Base-by-base conservation (phyloP, 2,113 vertebrate genomes). In the Triplophysa rosa region DNA sequence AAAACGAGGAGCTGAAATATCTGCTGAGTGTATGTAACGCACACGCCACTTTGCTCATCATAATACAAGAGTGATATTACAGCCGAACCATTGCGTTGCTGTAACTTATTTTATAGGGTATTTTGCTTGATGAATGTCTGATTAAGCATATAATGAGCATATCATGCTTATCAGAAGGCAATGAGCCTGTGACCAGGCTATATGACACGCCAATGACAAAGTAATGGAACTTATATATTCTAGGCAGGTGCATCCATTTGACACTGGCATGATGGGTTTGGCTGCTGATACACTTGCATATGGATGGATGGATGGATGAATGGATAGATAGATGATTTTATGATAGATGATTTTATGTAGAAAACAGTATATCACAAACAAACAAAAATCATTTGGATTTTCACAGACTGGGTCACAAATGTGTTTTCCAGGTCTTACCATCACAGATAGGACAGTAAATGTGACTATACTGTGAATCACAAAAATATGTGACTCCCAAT, bases 1-100 rank as follows among this genome's bases (percentile, higher is more conserved):
- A 49, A 80, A 78, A 61, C 8, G 16, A 67, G 64, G 47, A 78
- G 62, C 6, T 66, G 29, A 52, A 65, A 69, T 78, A 73, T 73
- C 68, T 79, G 54, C 69, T 79, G 69, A 79, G 81, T 66, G 45
- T 52, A 42, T 54, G 37, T 68, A 69, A 61, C 11, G 8, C 16
- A 56, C 42, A 56, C 3, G 8, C 17, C 12, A 23, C 52, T 37
- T 67, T 29, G 2, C 64, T n/a, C 54, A 45, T 45, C 8, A 61
- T 19, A 9, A 49, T 37, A 49, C 24, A 29, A 49, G 23, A 66
- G 29, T 45, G 9, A 42, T 19, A 26, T 24, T n/a, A 78, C 47
- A 40, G 11, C 4, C 37, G 23, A 23, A 45, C 23, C 37, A n/a
- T 33, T 70, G 14, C 21, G 14, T 24, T 24, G 19, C n/a, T 14